Conservation (phyloP, 2,888 invertebrate species). For the Lampropteryx suffumata region DNA sequence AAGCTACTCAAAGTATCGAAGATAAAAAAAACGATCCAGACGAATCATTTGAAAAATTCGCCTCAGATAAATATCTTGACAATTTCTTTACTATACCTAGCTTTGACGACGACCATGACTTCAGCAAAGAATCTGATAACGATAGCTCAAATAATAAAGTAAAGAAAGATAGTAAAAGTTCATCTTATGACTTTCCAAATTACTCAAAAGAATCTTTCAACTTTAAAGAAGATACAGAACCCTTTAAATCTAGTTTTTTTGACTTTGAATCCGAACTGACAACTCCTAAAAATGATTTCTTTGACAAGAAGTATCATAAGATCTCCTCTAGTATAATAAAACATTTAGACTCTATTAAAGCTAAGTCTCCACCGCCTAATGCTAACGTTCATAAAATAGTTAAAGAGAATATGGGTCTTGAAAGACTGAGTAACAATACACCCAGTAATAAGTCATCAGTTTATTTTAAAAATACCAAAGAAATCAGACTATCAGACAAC, state of each 20-base stretch:
- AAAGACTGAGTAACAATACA: conserved; percentile 70
- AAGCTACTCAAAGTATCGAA: conserved; percentile 47
- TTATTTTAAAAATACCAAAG: conserved; percentile 81
- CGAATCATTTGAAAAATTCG: conserved; percentile 68
- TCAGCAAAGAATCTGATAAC: conserved; percentile 48
- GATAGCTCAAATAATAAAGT: conserved; percentile 56
- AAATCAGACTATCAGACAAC: conserved; percentile 71
- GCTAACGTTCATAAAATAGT: conserved; percentile 56
- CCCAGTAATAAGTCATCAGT: conserved; percentile 76
- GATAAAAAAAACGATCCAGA: conserved; percentile 56
- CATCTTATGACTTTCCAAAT: conserved; percentile 62
- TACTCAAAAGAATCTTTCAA: conserved; percentile 56
- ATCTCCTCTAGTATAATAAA: conserved; percentile 80
- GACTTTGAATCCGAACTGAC: conserved; percentile 72
- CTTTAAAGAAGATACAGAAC: conserved; percentile 53
- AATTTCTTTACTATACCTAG: conserved; percentile 78
- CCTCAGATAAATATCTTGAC: conserved; percentile 77
- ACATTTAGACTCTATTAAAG: conserved; percentile 67
- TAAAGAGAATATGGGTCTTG: conserved; percentile 65
- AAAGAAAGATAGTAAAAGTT: conserved; percentile 57
- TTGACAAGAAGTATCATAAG: conserved; percentile 78
- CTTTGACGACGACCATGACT: conserved; percentile 60
- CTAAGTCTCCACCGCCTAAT: conserved; percentile 55
- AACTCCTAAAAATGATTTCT: conserved; percentile 79
- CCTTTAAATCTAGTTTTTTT: conserved; percentile 66